phyloP scores from a whole-genome alignment of 1,140 invertebrate genomes.

The Dolichoris vasculosae region DNA sequence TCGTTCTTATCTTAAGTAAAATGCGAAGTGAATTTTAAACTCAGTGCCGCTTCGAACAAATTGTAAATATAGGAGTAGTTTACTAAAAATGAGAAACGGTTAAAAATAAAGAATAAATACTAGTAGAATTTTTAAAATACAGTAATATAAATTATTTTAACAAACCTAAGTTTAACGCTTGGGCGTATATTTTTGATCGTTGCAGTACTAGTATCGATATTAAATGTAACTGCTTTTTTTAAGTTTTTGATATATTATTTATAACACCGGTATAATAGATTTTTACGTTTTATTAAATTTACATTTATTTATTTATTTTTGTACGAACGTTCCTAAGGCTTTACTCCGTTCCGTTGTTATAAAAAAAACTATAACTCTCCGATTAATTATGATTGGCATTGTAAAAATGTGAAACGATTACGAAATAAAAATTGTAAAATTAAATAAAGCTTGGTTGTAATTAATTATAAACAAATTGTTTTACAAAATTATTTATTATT shows the following conservation, averaged over 20 bases:
- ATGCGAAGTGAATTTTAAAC: neutral
- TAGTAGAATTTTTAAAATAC: no score
- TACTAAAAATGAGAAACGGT: neutral
- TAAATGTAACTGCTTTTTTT: neutral
- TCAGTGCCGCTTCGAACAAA: slow-evolving; percentile 26
- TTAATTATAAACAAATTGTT: neutral
- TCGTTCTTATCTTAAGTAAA: neutral
- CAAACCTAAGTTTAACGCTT: neutral
- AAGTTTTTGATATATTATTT: slow-evolving; percentile 14
- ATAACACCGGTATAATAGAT: neutral
- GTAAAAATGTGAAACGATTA: slow-evolving; percentile 2
- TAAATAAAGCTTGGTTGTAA: slow-evolving; percentile 3
- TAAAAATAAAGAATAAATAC: neutral
- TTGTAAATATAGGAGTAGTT: neutral
- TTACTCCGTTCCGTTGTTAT: neutral
- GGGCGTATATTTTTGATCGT: neutral
- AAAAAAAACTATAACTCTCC: neutral
- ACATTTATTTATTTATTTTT: slow-evolving; percentile 8
- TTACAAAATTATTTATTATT: slow-evolving; percentile 53
- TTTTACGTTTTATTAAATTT: neutral
- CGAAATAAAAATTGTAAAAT: neutral
- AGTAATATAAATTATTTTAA: neutral
- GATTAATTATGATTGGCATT: neutral
- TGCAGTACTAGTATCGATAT: neutral
- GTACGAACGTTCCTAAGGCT: neutral